Base-by-base conservation (phyloP, 2,797 vertebrate genomes). In the Artibeus lituratus region DNA sequence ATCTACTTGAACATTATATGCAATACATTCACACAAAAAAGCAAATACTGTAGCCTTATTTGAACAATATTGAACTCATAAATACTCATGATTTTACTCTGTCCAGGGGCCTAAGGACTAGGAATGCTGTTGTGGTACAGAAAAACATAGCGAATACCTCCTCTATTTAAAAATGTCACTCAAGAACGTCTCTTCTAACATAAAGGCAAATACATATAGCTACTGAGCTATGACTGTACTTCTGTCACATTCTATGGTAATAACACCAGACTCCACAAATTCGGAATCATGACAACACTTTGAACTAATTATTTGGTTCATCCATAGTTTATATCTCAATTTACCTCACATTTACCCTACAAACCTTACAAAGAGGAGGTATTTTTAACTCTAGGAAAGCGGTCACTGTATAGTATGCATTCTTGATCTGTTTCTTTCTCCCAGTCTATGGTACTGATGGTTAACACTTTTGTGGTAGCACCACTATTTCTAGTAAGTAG, bases 221-320 rank as follows among this genome's bases (percentile, higher is more conserved):
- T 97, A 97, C 96, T 86, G 93, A 96, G 95, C 97, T 97, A 97
- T 97, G 97, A 97, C 96, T 96, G 97, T 95, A 97, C 94, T 95
- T 97, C 95, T 94, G 85, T 90, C 97, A 98, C 85, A 22, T 97
- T 97, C 98, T 98, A 95, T 98, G 98, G 98, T 96, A 97, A 98
- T 98, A 96, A 86, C 92, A 72, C 67, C 96, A 29, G 91, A 97
- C 89, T 97, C 96, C 96, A 88, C 96, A 69, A 89, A n/a, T 72
- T 97, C 93, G 97, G 96, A 97, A 97, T 97, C 94, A 92, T 97
- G 85, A 96, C 89, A 94, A 97, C 97, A 98, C 95, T 98, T 97
- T 74, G 90, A 90, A n/a, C 62, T 88, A 97, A 97, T 97, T 95
- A 95, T 92, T 90, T 90, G 97, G 96, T 97, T 98, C 97, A 98